Conservation (phyloP, 2,888 invertebrate genomes). For the Aleiodes testaceus region DNA sequence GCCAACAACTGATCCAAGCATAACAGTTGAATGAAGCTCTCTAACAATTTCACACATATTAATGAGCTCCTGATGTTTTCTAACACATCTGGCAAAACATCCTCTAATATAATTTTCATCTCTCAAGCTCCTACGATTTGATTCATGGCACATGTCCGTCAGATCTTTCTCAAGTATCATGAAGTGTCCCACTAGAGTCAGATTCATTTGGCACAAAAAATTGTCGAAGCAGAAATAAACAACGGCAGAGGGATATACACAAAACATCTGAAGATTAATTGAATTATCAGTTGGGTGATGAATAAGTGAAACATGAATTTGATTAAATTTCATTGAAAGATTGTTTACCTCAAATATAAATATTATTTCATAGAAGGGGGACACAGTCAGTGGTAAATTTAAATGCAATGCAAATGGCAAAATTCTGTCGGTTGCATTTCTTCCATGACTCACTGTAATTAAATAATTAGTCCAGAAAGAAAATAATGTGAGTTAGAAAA, state of each 20-base stretch:
- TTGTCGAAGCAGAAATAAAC: conserved; percentile 45
- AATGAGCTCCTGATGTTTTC: conserved; percentile 8
- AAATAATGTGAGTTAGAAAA: too few species aligned
- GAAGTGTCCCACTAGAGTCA: conserved; percentile 52
- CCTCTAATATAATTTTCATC: neutral
- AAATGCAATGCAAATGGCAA: conserved; percentile 57
- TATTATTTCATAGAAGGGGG: conserved; percentile 56
- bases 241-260: conserved; percentile 32
- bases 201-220: conserved; percentile 49
- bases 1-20: conserved; percentile 3
- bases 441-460: conserved; percentile 49
- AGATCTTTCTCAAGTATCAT: conserved; percentile 50
- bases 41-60: neutral
- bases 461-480: too few species aligned
- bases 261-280: conserved; percentile 33
- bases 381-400: conserved; percentile 49
- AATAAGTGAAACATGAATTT: too few species aligned
- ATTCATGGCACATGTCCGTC: conserved; percentile 26
- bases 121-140: too few species aligned
- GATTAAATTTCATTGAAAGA: neutral
- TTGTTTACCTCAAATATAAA: conserved; percentile 45
- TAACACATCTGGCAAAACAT: neutral
- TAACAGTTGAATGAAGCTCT: conserved; percentile 4
- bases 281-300: neutral
- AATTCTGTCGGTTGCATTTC: conserved; percentile 54